Evolutionary conservation across 2,797 vertebrate species (phyloP), one percentile per base, ranked within the genome.

Genomic region (Xyrichtys novacula): DNA sequence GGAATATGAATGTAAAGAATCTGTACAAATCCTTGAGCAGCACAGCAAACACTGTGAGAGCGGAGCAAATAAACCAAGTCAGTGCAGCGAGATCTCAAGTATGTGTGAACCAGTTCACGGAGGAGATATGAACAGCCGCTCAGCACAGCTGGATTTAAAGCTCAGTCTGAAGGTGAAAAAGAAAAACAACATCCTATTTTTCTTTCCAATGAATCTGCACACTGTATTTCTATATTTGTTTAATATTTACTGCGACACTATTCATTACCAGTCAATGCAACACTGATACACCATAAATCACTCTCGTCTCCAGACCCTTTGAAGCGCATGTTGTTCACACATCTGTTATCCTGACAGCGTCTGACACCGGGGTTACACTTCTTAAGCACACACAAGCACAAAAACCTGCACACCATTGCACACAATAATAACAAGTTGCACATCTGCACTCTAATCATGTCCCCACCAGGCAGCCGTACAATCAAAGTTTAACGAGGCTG

Each of bases 401-500:
- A 68, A 55, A 36, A 64, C 55, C 22, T 62, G 67, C 74, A 65
- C 68, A 67, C 20, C 44, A 39, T 49, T 32, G 28, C 56, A 60
- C 63, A 71, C 61, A 67, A 52, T 69, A 78, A 80, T 55, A 70
- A 71, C 61, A 56, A 76, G 74, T 65, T 39, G 29, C 73, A 82
- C 65, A 84, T 88, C 78, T 81, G 74, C 67, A 86, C 74, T 76
- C 84, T 60, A 76, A 87, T 85, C 78, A 55, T 80, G 81, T 76
- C 55, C 56, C 71, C 14, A 26, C 61, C 50, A 81, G 62, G 61
- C 78, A 64, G 44, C 42, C 60, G 39, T 48, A 62, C 81, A 79
- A 80, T 89, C 84, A 80, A 87, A 90, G 79, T 86, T 85, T 86
- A 88, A 87, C 50, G 16, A 86, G 82, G 84, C 71, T 74, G 81